Conservation (phyloP, 2,113 vertebrate species). For the Galbula dea region DNA sequence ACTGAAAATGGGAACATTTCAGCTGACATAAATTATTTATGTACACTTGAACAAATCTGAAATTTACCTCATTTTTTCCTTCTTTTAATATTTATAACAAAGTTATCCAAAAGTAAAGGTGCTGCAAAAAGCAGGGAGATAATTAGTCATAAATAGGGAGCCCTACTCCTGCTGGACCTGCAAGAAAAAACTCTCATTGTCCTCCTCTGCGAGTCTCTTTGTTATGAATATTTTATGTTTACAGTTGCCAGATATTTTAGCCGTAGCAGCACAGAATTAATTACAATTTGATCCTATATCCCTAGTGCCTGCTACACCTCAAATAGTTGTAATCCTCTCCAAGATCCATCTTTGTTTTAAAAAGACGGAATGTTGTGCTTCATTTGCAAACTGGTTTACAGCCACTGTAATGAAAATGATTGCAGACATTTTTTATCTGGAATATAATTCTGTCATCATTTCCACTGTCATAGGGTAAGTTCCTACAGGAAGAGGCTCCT, state of each 20-base stretch:
- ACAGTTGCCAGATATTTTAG: neutral
- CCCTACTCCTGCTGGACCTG: neutral
- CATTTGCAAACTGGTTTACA: constrained; percentile 14
- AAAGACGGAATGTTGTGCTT: neutral
- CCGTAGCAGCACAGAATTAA: neutral
- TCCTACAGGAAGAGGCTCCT: neutral
- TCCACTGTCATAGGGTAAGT: neutral
- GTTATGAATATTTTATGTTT: neutral
- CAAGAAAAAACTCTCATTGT: neutral
- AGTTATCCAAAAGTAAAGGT: constrained; percentile 9
- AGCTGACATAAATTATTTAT: constrained; percentile 42
- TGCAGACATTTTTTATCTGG: neutral
- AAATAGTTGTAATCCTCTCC: neutral
- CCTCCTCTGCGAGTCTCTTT: neutral
- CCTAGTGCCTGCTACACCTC: neutral
- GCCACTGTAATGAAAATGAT: neutral
- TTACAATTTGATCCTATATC: neutral
- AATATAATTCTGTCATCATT: constrained; percentile 6
- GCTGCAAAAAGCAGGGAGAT: neutral
- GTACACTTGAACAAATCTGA: constrained; percentile 9
- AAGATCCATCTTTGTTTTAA: neutral
- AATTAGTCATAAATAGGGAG: neutral
- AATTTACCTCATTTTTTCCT: neutral
- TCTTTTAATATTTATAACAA: constrained; percentile 42
- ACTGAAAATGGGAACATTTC: constrained; percentile 25